Evolutionary conservation across 2,888 invertebrate species (phyloP), one percentile per base, ranked within the genome.

Genomic region (Mechanitis messenoides): DNA sequence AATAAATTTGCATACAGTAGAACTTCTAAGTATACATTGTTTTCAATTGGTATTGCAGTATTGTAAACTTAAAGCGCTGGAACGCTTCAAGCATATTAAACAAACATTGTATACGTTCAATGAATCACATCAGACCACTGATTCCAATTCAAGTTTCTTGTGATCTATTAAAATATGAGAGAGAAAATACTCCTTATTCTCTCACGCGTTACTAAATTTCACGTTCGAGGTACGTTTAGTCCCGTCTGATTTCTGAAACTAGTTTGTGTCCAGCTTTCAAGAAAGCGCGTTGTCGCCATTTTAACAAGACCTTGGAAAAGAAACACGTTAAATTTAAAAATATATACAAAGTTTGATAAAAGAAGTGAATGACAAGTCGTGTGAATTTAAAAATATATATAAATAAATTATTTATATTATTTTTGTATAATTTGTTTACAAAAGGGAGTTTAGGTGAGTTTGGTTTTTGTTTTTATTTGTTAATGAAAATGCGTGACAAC

Each of bases 141-240:
- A 50, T 50, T 50, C 31, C 31, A 50, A 50, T 50, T 50, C 50
- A 50, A 50, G 9, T 50, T 50, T 42, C 42, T 42, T 42, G 42
- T 42, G 9, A 42, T 42, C 31, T 50, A 50, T 50, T 50, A 50
- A 50, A 50, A 50, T 50, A 6, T 50, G 58, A 47, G 58, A 42
- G 35, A 53, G 53, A 31, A 6, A 20, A 53, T 53, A 42, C 9
- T 12, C 31, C 45, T 38, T 6, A 20, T 31, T 58, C 58, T 38
- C 31, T 58, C 58, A 12, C 31, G 12, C 53, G n/a, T 58, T 42
- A 53, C 38, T 45, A 42, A 58, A 58, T 57, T 57, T 56, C 33
- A 56, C 47, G 57, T 57, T 42, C 57, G 28, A 35, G 57, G 47
- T 47, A 20, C 33, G 33, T 56, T 42, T 42, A 42, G 42, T 42